phyloP scores from a whole-genome alignment of 2,113 vertebrate species.

The Prionailurus bengalensis region DNA sequence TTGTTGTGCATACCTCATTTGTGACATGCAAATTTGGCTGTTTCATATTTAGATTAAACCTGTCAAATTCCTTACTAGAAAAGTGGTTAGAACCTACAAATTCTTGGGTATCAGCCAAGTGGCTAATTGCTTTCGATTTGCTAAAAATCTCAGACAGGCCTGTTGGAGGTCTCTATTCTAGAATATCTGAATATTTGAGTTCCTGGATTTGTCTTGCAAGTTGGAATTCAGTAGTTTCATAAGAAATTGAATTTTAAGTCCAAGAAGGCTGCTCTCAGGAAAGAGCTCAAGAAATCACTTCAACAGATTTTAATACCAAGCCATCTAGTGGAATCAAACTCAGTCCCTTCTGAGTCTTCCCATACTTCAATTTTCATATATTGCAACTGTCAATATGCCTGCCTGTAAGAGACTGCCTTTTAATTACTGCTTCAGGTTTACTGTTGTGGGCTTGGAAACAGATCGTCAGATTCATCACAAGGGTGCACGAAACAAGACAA shows the following conservation, averaged over 20 bases:
- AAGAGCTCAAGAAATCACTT: constrained; percentile 60
- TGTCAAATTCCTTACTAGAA: constrained; percentile 40
- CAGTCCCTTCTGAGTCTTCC: background rate
- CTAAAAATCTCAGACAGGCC: background rate
- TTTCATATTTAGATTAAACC: background rate
- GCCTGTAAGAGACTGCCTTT: constrained; percentile 24
- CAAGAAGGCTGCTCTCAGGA: constrained; percentile 43
- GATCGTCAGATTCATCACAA: constrained; percentile 33
- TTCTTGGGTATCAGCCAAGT: background rate
- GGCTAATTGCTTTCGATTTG: background rate
- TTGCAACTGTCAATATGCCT: background rate
- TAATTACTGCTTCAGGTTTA: constrained; percentile 60
- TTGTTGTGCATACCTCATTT: background rate
- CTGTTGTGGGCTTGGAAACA: background rate
- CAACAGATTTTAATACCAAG: constrained; percentile 30
- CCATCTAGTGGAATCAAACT: background rate
- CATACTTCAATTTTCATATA: background rate
- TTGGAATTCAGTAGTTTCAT: background rate
- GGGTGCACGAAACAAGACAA: constrained; percentile 29
- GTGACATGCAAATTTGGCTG: background rate
- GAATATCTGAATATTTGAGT: background rate
- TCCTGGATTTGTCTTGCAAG: background rate
- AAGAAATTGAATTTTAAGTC: constrained; percentile 48
- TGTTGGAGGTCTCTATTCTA: background rate
- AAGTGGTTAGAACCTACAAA: background rate